Evolutionary conservation across 2,888 invertebrate genomes (phyloP), one percentile per base, ranked within the genome.

Genomic region (Heliconius sara): DNA sequence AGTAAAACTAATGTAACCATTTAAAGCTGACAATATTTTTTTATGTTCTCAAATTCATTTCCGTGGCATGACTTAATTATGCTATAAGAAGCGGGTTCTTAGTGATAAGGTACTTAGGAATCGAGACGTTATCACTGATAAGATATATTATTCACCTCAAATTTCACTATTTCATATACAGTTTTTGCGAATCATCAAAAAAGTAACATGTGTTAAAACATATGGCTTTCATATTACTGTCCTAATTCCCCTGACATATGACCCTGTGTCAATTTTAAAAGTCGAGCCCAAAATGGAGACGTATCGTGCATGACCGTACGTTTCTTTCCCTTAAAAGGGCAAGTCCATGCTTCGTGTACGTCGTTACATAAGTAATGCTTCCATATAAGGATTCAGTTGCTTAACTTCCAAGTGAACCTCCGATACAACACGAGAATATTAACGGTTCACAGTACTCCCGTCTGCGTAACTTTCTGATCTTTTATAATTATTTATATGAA

Each of bases 261-360:
- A 93, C 94, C 94, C 91, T 92, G 93, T 87, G 84, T 87, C 91
- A 90, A 88, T 89, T 89, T 89, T 93, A 91, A 93, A 93, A 93
- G 91, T 90, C 91, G 89, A 87, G 88, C 94, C 94, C 88, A 91
- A 94, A 85, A 95, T 90, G 95, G 95, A 90, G 88, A 88, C 85
- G 88, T 88, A 90, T 88, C 90, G 89, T 89, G 91, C 87, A 89
- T 86, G 92, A 91, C 91, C 93, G 91, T 89, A 91, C 84, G 90
- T 88, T 89, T 84, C 89, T 87, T 88, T 84, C 83, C 95, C 95
- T 89, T 93, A 90, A 91, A 93, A 84, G 94, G 95, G 84, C 92
- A 85, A 88, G 91, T 91, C 91, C 91, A 91, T 89, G 89, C 88
- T 88, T 90, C 88, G 89, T 89, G 89, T 86, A 83, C 90, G 89